Evolutionary conservation across 1,140 invertebrate genomes (phyloP), one percentile per base, ranked within the genome.

Genomic region (Procambarus virginalis): DNA sequence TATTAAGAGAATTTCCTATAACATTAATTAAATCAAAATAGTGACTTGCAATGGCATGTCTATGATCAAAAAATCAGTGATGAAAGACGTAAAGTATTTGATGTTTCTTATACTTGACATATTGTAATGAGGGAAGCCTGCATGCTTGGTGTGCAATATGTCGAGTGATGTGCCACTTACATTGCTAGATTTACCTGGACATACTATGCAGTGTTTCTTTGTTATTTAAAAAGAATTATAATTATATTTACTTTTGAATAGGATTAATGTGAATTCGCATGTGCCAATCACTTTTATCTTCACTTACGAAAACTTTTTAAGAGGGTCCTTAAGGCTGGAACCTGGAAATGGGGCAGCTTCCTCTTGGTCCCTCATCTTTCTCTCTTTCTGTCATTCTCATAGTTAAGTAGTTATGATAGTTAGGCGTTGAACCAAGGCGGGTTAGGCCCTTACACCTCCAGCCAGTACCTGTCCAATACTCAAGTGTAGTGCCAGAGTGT

Each of bases 221-320:
- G 88, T 89, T 89, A 89, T 89, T 89, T 89, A 70, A 89, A 89
- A 89, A 79, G 75, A 80, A 87, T 77, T 79, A 86, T 64, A 68
- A 76, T 89, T 89, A 89, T 89, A 89, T 89, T 90, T 90, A 85
- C 89, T 86, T 90, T 90, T 90, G 83, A 82, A 90, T 90, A 90
- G 89, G 83, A 86, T 90, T 90, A 90, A 85, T 80, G 89, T 90
- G 84, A 90, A 90, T 90, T 90, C 89, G 89, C 89, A 90, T 90
- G 83, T 90, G 89, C 89, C 89, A 90, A 90, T 70, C 77, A 81
- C 79, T 90, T 90, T 85, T 81, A 85, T 85, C 89, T 86, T 70
- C 78, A 55, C 58, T 83, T 76, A 76, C 73, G 64, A 68, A 73
- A 83, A 83, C 64, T 75, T 83, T 82, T 83, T 48, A 81, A 55